Conservation (phyloP, 92 coral and sea anemone species). For the Phymanthus crucifer region DNA sequence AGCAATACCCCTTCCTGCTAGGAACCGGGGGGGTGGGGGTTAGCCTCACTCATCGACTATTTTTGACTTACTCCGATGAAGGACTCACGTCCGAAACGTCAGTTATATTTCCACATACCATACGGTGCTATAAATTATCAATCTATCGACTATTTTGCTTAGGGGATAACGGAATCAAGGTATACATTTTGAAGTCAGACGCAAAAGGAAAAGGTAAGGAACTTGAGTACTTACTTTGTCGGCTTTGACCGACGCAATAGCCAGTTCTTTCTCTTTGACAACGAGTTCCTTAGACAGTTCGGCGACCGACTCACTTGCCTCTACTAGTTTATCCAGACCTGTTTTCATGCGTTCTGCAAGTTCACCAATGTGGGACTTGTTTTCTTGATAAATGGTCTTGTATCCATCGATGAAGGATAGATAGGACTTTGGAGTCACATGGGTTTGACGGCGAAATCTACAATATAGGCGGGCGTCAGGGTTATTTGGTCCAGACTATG, state of each 20-base stretch:
- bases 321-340: slow-evolving; percentile 83
- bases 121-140: too few species aligned
- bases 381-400: slow-evolving; percentile 76
- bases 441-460: slow-evolving; percentile 87
- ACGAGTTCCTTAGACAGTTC: slow-evolving; percentile 74
- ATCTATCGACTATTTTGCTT: too few species aligned
- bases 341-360: slow-evolving; percentile 86
- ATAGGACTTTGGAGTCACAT: slow-evolving; percentile 87
- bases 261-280: slow-evolving; percentile 82
- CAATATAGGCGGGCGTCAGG: background rate
- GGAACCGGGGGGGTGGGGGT: too few species aligned
- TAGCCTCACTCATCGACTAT: too few species aligned
- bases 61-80: too few species aligned
- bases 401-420: slow-evolving; percentile 84
- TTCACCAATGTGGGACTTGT: slow-evolving; percentile 72
- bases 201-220: background rate
- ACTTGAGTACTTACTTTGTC: slow-evolving; percentile 62
- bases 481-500: background rate
- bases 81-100: too few species aligned
- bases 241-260: slow-evolving; percentile 84
- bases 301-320: slow-evolving; percentile 79
- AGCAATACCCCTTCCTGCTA: too few species aligned
- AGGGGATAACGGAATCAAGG: background rate
- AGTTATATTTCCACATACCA: too few species aligned
- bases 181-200: background rate